Evolutionary conservation across 1,140 invertebrate species (phyloP).

Genomic region (Drosophila repletoides): DNA sequence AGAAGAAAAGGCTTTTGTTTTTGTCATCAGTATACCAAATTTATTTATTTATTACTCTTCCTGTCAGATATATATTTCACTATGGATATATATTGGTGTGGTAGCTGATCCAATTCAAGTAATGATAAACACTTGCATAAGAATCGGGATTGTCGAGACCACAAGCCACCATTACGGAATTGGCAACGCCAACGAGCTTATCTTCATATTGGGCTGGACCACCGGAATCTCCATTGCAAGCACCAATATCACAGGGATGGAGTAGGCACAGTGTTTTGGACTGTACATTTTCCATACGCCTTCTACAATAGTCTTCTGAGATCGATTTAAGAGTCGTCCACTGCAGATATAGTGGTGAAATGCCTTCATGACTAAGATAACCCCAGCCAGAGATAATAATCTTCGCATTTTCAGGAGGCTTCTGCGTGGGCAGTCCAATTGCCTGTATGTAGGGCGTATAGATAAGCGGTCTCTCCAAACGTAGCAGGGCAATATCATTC

Average conservation of each 20-base stretch:
- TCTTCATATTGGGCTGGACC: constrained; percentile 65
- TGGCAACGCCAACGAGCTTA: constrained; percentile 63
- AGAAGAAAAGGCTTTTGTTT: too few relatives aligned
- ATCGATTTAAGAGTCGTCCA: constrained; percentile 57
- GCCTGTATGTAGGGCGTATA: constrained; percentile 73
- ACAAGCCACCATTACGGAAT: constrained; percentile 58
- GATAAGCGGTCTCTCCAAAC: constrained; percentile 68
- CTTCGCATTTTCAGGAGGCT: constrained; percentile 49
- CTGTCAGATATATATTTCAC: too few relatives aligned
- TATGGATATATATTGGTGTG: too few relatives aligned
- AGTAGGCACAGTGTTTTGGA: constrained; percentile 53
- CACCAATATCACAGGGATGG: constrained; percentile 53
- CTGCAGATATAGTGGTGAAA: constrained; percentile 54
- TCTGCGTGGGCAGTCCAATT: constrained; percentile 58
- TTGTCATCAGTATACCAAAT: too few relatives aligned
- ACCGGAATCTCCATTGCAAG: constrained; percentile 69
- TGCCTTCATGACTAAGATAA: constrained; percentile 57
- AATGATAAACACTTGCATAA: constrained; percentile 83
- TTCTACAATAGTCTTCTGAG: constrained; percentile 23
- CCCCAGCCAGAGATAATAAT: constrained; percentile 84
- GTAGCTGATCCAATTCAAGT: constrained; percentile 81
- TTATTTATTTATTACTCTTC: too few relatives aligned
- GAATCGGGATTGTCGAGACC: constrained; percentile 83
- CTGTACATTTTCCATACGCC: constrained; percentile 29
- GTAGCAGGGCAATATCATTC: constrained; percentile 84